Percentiles rank a stretch among this genome's conserved stretches.
Conservation (phyloP, 2,888 invertebrate species). For the Acanthacorydalis orientalis region DNA sequence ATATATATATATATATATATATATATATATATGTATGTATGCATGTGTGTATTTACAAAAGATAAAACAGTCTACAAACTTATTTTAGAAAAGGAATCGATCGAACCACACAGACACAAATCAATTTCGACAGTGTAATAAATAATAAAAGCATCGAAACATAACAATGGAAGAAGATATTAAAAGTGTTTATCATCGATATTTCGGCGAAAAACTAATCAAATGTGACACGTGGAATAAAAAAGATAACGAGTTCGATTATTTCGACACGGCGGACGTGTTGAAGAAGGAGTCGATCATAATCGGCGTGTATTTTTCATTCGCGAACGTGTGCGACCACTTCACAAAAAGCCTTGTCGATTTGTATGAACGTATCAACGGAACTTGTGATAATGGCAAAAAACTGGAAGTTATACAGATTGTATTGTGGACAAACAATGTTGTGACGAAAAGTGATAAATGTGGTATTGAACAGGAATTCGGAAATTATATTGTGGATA, state of each 20-base stretch:
- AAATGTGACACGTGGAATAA: slow-evolving; percentile 28
- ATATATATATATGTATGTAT: too few relatives aligned
- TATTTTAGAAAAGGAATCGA: too few relatives aligned
- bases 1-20: too few relatives aligned
- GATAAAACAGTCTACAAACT: too few relatives aligned
- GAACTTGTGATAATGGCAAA: slow-evolving; percentile 21
- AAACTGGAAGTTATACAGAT: slow-evolving; percentile 49
- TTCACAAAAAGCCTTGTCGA: slow-evolving; percentile 45
- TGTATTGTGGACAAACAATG: slow-evolving; percentile 44
- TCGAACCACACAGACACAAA: too few relatives aligned
- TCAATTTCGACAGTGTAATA: too few relatives aligned
- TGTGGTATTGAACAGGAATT: slow-evolving; percentile 46
- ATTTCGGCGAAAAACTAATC: slow-evolving; percentile 37
- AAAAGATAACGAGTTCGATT: slow-evolving; percentile 30
- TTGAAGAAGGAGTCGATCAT: slow-evolving; percentile 32
- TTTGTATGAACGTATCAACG: slow-evolving; percentile 29
- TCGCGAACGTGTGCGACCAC: slow-evolving; percentile 54
- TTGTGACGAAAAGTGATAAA: slow-evolving; percentile 26
- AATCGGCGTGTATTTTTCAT: slow-evolving; percentile 52
- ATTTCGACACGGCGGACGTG: slow-evolving; percentile 29
- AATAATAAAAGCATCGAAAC: too few relatives aligned
- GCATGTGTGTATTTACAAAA: too few relatives aligned
- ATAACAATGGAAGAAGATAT: neutral
- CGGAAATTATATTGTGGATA: slow-evolving; percentile 38
- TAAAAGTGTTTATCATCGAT: slow-evolving; percentile 18